Evolutionary conservation across 2,888 invertebrate species (phyloP), one percentile per base, ranked within the genome.

Genomic region (Amphimallon solstitiale): DNA sequence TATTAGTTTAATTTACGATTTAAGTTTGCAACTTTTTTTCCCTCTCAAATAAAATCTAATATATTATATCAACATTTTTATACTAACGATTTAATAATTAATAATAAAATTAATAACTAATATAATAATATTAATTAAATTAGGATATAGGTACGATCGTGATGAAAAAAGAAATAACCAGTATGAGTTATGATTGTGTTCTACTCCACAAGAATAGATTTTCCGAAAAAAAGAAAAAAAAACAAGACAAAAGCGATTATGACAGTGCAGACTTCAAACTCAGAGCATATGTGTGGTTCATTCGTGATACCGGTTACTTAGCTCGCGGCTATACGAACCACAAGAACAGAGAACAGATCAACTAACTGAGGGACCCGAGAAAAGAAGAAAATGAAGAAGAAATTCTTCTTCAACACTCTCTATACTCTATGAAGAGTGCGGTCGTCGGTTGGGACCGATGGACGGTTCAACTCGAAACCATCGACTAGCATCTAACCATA

Each of bases 201-300:
- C 49, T 48, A 21, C 62, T 14, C 37, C 49, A 35, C 15, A 37
- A 23, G 4, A 49, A 38, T 29, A 29, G 29, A 43, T 43, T 59
- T 59, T 34, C 29, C 34, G 10, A 37, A 54, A 54, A 5, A 37
- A 19, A 54, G 19, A 43, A 37, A 37, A 52, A n/a, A 14, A 61
- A 21, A 34, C 61, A 46, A n/a, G n/a, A n/a, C n/a, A n/a, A n/a
- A 62, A 62, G 29, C 46, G 49, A 49, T 62, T 62, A 62, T 51
- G 62, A 62, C 64, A 64, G 37, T 54, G 45, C 52, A 64, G 54
- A 54, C 54, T 64, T 54, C 35, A 56, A 64, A 38, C n/a, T 59
- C 23, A 29, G 15, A 59, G 23, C 56, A 59, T 59, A 59, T 59
- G 56, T 59, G 56, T 29, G 29, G 56, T 59, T 59, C 56, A 43